Percentiles rank a stretch among this genome's conserved stretches.
Evolutionary conservation across 2,113 vertebrate species (phyloP).

Genomic region (Xiphophorus couchianus): DNA sequence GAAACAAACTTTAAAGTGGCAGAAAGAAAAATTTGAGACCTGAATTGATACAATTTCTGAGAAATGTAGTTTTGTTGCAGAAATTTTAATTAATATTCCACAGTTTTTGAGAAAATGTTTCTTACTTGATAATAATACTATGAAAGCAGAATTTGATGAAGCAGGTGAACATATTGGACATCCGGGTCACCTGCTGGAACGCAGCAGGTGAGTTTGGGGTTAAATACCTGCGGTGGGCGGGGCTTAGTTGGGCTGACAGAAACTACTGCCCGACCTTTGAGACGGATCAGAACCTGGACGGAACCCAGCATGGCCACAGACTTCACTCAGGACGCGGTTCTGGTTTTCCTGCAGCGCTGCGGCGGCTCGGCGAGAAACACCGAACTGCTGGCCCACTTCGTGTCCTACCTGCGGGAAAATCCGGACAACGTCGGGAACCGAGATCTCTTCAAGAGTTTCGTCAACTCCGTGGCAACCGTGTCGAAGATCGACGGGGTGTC

Average conservation of each 20-base stretch:
- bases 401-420: constrained; percentile 80
- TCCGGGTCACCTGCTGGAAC: constrained; percentile 56
- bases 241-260: constrained; percentile 29
- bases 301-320: constrained; percentile 82
- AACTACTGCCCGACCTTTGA: constrained; percentile 53
- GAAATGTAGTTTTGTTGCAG: neutral
- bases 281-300: neutral
- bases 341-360: constrained; percentile 83
- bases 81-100: too few species aligned
- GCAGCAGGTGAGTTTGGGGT: constrained; percentile 40
- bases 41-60: too few species aligned
- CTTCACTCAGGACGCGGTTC: constrained; percentile 87
- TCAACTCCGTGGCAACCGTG: constrained; percentile 91
- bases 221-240: constrained; percentile 70
- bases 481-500: constrained; percentile 77
- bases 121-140: too few species aligned
- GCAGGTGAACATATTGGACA: constrained; percentile 10
- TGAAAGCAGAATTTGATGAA: neutral
- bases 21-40: too few species aligned
- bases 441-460: constrained; percentile 89
- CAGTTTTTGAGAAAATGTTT: neutral
- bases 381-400: constrained; percentile 86
- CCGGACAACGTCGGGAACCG: constrained; percentile 80
- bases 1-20: neutral
- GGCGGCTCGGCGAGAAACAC: constrained; percentile 86